Conservation (phyloP, 2,888 invertebrate genomes). For the Chorisops tibialis region DNA sequence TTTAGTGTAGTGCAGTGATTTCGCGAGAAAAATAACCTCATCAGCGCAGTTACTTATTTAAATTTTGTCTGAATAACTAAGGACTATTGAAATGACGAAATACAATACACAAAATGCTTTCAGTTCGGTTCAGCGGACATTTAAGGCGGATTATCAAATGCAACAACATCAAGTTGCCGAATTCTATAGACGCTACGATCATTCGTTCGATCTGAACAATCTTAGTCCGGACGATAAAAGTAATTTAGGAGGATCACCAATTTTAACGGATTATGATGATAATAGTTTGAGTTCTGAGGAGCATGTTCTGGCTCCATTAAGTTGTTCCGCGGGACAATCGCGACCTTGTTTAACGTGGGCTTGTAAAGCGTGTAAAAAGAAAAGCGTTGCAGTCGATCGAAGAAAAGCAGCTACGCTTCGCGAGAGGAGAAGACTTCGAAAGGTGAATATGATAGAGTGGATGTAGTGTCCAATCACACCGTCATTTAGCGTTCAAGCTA, state of each 20-base stretch:
- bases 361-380: constrained; percentile 95
- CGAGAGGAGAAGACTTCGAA: constrained; percentile 86
- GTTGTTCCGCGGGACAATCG: constrained; percentile 51
- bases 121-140: constrained; percentile 6
- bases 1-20: background rate
- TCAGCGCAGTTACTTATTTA: background rate
- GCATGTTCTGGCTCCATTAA: constrained; percentile 51
- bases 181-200: constrained; percentile 24
- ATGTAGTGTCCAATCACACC: too few species aligned
- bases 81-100: constrained; percentile 21
- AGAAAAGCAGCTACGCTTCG: constrained; percentile 96
- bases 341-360: constrained; percentile 92
- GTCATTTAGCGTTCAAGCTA: too few species aligned
- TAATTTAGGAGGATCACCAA: constrained; percentile 41
- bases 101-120: constrained; percentile 15
- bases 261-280: constrained; percentile 51
- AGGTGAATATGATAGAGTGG: constrained; percentile 72
- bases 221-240: constrained; percentile 20
- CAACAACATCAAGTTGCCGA: constrained; percentile 27
- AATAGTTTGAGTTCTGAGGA: constrained; percentile 50
- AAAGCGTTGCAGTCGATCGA: constrained; percentile 91
- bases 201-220: constrained; percentile 15
- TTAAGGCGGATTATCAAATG: constrained; percentile 23
- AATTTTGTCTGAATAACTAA: background rate
- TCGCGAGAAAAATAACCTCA: background rate